These are phyloP conservation scores for Megaceryle torquata DNA, from an alignment of 2,113 vertebrate genomes.

Conservation along the genomic window DNA sequence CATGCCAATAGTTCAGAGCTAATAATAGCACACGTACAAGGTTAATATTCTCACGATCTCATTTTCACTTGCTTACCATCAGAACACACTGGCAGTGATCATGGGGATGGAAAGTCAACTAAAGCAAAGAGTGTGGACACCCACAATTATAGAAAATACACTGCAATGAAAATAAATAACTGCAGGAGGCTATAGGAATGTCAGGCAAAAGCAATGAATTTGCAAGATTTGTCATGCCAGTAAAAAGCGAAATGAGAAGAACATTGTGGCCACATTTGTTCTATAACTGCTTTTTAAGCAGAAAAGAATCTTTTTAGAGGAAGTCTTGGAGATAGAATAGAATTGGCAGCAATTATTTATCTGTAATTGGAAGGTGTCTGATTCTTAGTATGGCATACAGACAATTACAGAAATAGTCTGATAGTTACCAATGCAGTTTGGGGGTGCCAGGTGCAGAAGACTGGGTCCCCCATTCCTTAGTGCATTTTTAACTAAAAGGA, in stretches of 20 bases:
- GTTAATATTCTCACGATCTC: neutral
- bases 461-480: slow-evolving; percentile 29
- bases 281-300: neutral
- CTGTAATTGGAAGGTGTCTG: neutral
- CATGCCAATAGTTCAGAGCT: neutral
- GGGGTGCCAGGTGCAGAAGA: slow-evolving; percentile 25
- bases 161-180: neutral
- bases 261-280: neutral
- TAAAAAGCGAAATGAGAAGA: neutral
- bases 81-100: neutral
- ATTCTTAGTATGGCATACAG: neutral
- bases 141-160: neutral
- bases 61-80: neutral
- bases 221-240: neutral
- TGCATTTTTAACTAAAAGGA: slow-evolving; percentile 63
- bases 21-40: neutral
- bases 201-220: neutral
- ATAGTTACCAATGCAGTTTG: slow-evolving; percentile 53
- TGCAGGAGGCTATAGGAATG: neutral
- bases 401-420: slow-evolving; percentile 31
- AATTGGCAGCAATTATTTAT: slow-evolving; percentile 30
- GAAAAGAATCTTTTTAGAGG: neutral
- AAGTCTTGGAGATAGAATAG: neutral
- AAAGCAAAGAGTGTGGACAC: neutral
- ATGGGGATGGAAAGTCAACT: neutral